Conservation (phyloP, 2,113 vertebrate species). For the Pangasianodon hypophthalmus region DNA sequence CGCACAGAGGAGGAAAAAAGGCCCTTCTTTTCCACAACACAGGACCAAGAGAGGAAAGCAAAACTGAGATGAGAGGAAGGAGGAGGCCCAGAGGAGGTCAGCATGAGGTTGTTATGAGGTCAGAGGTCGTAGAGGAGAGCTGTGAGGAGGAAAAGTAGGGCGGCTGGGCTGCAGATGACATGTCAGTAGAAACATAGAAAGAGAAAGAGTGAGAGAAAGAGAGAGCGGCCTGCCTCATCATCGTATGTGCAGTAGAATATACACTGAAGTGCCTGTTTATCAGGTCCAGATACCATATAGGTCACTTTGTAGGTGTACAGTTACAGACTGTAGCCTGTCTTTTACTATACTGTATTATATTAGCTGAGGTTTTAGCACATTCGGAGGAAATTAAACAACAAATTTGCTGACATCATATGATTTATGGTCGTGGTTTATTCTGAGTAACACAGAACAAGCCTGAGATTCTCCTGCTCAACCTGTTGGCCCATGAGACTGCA, state of each 20-base stretch:
- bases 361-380: background rate
- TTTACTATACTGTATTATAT: background rate
- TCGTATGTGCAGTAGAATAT: background rate
- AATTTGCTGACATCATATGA: background rate
- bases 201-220: conserved; percentile 50
- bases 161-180: conserved; percentile 72
- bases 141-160: conserved; percentile 73
- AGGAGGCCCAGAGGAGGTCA: conserved; percentile 78
- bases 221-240: conserved; percentile 28
- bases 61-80: conserved; percentile 69
- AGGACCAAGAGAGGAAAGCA: conserved; percentile 57
- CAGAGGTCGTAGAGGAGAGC: conserved; percentile 85
- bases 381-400: background rate
- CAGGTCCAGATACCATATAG: background rate
- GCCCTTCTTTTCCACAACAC: background rate
- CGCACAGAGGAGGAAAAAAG: conserved; percentile 55
- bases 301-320: background rate
- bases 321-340: background rate
- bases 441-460: background rate
- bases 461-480: background rate
- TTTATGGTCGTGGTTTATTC: background rate
- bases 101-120: conserved; percentile 83
- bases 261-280: background rate
- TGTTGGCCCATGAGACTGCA: background rate
- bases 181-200: conserved; percentile 63